A percentile compares a stretch with the other conserved stretches of the same genome.
phyloP scores from a whole-genome alignment of 2,888 invertebrate species.

The Horisme vitalbata region DNA sequence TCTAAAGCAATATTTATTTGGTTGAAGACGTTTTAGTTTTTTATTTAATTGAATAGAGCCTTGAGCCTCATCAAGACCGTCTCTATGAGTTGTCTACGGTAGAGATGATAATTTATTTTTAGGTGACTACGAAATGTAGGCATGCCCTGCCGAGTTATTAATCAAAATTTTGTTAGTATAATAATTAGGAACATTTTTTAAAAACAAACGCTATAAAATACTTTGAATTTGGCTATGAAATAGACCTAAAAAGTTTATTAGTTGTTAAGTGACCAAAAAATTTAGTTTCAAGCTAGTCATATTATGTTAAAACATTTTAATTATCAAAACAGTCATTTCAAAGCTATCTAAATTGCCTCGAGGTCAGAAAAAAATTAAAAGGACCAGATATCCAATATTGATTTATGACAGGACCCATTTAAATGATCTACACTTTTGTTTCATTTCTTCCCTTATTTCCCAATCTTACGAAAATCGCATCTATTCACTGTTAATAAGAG shows the following conservation, averaged over 20 bases:
- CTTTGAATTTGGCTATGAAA: too few species aligned
- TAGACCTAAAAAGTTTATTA: slow-evolving; percentile 2
- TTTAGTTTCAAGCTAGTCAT: too few species aligned
- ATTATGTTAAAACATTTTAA: slow-evolving; percentile 14
- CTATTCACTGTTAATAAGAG: not conserved
- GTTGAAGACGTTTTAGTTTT: not conserved
- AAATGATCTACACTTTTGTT: slow-evolving; percentile 50
- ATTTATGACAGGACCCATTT: slow-evolving; percentile 48
- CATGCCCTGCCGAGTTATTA: too few species aligned
- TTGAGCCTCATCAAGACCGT: too few species aligned
- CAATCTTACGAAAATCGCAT: slow-evolving; percentile 1
- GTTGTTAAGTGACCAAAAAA: not conserved
- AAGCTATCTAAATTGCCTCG: slow-evolving; percentile 17
- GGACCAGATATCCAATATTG: slow-evolving; percentile 48
- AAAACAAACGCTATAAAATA: too few species aligned
- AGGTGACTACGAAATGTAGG: too few species aligned
- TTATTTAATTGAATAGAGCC: not conserved
- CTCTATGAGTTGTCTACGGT: too few species aligned
- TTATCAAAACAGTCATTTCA: slow-evolving; percentile 21
- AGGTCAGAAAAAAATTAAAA: slow-evolving; percentile 35
- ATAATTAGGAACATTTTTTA: too few species aligned
- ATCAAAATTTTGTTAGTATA: too few species aligned
- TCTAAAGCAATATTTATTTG: not conserved
- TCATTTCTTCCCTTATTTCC: slow-evolving; percentile 37
- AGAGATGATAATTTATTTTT: too few species aligned